Evolutionary conservation across 2,113 vertebrate species (phyloP).

Genomic region (Campylomormyrus numenius): DNA sequence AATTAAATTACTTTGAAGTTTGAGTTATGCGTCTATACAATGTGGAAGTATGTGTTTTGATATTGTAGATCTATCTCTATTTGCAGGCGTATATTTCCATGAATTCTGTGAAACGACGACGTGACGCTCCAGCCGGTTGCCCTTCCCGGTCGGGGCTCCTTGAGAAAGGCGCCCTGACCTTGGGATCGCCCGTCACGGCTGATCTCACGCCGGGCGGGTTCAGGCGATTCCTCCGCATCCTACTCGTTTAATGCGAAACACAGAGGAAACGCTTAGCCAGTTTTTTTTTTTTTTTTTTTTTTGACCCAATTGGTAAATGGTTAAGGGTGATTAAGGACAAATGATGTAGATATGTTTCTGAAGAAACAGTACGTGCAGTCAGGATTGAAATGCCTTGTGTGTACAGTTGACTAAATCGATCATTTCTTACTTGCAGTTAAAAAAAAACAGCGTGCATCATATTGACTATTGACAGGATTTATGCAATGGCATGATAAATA

Average conservation of each 20-base stretch:
- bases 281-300: background rate
- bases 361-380: background rate
- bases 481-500: background rate
- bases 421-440: background rate
- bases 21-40: background rate
- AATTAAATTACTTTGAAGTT: background rate
- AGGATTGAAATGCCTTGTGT: background rate
- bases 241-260: slow-evolving; percentile 13
- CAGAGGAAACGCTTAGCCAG: slow-evolving; percentile 21
- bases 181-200: background rate
- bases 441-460: background rate
- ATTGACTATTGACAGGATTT: background rate
- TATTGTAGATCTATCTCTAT: background rate
- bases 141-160: background rate
- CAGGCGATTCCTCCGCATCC: background rate
- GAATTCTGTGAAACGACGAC: background rate
- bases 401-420: background rate
- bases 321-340: background rate
- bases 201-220: background rate
- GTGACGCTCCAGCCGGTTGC: background rate
- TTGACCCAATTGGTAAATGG: slow-evolving; percentile 13
- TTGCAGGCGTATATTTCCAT: background rate
- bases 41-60: background rate
- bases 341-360: background rate
- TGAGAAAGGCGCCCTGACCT: background rate